Evolutionary conservation across 2,888 invertebrate genomes (phyloP).

Genomic region (Amblyjoppa proteus): DNA sequence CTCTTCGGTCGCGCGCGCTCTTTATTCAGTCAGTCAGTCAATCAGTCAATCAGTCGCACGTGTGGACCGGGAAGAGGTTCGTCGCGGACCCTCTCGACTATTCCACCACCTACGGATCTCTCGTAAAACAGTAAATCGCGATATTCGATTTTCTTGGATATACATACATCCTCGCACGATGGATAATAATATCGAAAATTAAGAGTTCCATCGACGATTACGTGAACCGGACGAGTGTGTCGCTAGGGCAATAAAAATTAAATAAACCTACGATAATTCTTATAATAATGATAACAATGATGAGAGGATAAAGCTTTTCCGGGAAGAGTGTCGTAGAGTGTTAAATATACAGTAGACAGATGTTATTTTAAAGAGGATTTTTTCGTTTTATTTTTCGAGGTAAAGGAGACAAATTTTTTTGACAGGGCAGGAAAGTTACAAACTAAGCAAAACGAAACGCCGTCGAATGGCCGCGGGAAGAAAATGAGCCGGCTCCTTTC

Average conservation of each 20-base stretch:
- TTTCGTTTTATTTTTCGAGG: background rate
- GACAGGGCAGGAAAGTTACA: background rate
- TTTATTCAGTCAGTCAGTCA: constrained; percentile 76
- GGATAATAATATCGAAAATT: background rate
- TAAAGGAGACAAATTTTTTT: background rate
- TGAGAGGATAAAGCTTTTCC: background rate
- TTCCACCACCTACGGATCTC: constrained; percentile 5
- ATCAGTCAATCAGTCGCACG: constrained; percentile 74
- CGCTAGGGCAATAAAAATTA: constrained; percentile 2
- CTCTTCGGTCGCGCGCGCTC: constrained; percentile 74
- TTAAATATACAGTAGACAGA: background rate
- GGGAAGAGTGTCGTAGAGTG: constrained; percentile 16
- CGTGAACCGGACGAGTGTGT: constrained; percentile 27
- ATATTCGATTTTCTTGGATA: background rate
- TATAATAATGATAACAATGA: background rate
- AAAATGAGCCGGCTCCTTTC: constrained; percentile 2
- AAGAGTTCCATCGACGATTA: constrained; percentile 27
- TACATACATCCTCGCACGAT: background rate
- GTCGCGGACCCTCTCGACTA: constrained; percentile 58
- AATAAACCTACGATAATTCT: constrained; percentile 3
- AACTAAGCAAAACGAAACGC: background rate
- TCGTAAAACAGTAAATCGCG: constrained; percentile 13
- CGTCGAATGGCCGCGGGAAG: constrained; percentile 28
- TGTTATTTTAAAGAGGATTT: constrained; percentile 4
- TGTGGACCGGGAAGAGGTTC: constrained; percentile 68